Base-by-base conservation (phyloP, 2,113 vertebrate genomes). In the Tragelaphus buxtoni region DNA sequence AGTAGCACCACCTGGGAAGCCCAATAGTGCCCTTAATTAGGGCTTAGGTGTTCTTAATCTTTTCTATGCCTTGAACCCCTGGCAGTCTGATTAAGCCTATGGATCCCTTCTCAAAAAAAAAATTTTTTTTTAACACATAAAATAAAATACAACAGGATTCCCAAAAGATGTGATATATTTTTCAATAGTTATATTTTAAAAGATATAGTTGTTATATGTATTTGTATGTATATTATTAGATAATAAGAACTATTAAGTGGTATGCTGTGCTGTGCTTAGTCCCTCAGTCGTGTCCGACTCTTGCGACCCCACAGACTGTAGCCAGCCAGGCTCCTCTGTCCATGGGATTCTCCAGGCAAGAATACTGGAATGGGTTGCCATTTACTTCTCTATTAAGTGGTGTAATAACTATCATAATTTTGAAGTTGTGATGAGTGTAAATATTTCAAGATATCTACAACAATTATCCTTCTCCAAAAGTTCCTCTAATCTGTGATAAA, bases 221-320 rank as follows among this genome's bases (percentile, higher is more conserved):
- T 9, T 53, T 69, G 30, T 56, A 42, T 88, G 7, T 72, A 69
- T 61, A 28, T 76, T 79, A 74, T 12, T 30, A 42, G 39, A 42
- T 42, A 42, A 42, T 42, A 42, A 42, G 39, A 42, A 42, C 39
- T 42, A 42, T 42, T 42, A 42, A 42, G 39, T 42, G 39, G 39
- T 42, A 5, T 42, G n/a, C n/a, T 69, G 17, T 18, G 32, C 32
- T 65, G 9, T 22, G n/a, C 9, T 69, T 69, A 69, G 4, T 35
- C 4, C 9, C 18, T 35, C n/a, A 39, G n/a, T 69, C 2, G 0
- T 22, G 63, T 69, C 18, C 0, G 18, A 69, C n/a, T 69, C n/a
- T 69, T 69, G 4, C 0, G 2, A 69, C 32, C 17, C 63, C 63
- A 65, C 18, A 35, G 63, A 65, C 32, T 10, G 8, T 20, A 65